Evolutionary conservation across 2,113 vertebrate species (phyloP).

Genomic region (Polypterus senegalus): DNA sequence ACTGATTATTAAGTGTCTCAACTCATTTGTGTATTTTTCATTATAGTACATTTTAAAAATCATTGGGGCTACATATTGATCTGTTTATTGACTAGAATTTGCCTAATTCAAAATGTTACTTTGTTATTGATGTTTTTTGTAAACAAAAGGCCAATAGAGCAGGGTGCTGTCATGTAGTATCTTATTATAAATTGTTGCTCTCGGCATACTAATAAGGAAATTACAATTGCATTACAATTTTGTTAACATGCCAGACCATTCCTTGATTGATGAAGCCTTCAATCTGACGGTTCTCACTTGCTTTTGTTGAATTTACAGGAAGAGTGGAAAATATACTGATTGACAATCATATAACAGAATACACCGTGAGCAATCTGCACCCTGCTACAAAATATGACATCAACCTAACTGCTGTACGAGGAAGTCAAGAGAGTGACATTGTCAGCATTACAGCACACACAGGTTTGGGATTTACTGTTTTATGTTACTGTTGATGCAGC

Average conservation of each 20-base stretch:
- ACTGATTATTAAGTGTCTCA: too few relatives aligned
- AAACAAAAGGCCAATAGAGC: too few relatives aligned
- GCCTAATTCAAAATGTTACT: too few relatives aligned
- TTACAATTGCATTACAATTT: too few relatives aligned
- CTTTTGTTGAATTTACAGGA: slow-evolving; percentile 43
- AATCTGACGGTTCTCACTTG: not conserved
- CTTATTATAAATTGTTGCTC: too few relatives aligned
- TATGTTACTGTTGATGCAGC: too few relatives aligned
- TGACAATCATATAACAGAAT: slow-evolving; percentile 64
- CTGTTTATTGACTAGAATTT: too few relatives aligned
- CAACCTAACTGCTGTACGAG: slow-evolving; percentile 64
- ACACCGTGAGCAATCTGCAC: slow-evolving; percentile 60
- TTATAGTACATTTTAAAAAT: not conserved
- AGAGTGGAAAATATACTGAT: slow-evolving; percentile 72
- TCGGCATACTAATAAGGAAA: too few relatives aligned
- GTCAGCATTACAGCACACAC: slow-evolving; percentile 63
- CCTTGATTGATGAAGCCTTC: not conserved
- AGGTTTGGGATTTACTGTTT: slow-evolving; percentile 45
- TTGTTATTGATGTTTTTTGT: too few relatives aligned
- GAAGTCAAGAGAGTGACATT: slow-evolving; percentile 73
- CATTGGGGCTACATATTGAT: not conserved
- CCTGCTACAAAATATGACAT: slow-evolving; percentile 84
- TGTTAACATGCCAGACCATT: too few relatives aligned
- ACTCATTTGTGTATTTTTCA: not conserved
- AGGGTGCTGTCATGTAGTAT: too few relatives aligned